Percentiles rank a stretch among this genome's conserved stretches.
Evolutionary conservation across 23 tunicate species (phyloP).

Genomic region (Halocynthia aurantium): DNA sequence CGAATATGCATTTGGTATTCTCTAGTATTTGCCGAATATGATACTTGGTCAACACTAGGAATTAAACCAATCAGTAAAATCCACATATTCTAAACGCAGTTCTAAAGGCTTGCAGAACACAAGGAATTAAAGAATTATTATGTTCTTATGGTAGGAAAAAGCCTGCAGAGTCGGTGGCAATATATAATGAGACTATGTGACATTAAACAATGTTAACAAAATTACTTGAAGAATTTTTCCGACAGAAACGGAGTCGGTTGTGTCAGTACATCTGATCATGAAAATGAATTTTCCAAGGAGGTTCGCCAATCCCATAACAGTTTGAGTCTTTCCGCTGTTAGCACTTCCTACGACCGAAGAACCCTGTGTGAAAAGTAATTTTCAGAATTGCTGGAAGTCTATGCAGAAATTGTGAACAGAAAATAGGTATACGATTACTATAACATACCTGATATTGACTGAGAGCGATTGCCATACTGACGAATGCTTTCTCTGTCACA

Average conservation of each 20-base stretch:
- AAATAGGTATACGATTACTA: not conserved
- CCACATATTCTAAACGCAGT: too few species aligned
- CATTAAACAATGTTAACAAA: not conserved
- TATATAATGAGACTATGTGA: not conserved
- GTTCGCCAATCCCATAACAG: conserved; percentile 74
- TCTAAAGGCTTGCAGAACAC: too few species aligned
- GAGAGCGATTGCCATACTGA: conserved; percentile 24
- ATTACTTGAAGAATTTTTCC: conserved; percentile 65
- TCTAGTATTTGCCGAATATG: too few species aligned
- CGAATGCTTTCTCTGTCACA: conserved; percentile 59
- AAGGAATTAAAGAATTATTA: too few species aligned
- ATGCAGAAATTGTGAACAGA: not conserved
- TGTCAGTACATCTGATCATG: conserved; percentile 46
- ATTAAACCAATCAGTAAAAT: too few species aligned
- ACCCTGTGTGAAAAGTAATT: conserved; percentile 33
- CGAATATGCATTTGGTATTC: too few species aligned
- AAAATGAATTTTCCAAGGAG: conserved; percentile 63
- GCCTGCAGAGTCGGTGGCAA: too few species aligned
- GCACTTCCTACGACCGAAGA: conserved; percentile 70
- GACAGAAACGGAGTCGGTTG: conserved; percentile 46
- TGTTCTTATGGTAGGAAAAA: too few species aligned
- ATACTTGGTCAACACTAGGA: too few species aligned
- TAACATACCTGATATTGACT: conserved; percentile 19
- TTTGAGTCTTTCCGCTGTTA: conserved; percentile 74
- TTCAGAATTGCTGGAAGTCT: not conserved